Base-by-base conservation (phyloP, 2,113 vertebrate genomes). In the Chamaea fasciata region DNA sequence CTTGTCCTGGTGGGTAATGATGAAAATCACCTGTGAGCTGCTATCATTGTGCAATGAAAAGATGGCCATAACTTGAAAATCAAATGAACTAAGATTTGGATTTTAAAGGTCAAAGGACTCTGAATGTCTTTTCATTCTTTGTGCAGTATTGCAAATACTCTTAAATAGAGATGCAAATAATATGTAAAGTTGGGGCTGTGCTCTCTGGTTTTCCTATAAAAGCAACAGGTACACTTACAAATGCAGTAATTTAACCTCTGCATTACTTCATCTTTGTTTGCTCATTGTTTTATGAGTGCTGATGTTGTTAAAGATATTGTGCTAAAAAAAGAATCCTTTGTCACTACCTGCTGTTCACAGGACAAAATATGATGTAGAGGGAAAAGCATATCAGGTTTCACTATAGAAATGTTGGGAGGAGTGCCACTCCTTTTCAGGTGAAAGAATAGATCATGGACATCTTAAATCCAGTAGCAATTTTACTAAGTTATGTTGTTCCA, bases 191-290 rank as follows among this genome's bases (percentile, higher is more conserved):
- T 68, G 35, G 28, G 39, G 9, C 39, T 89, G 8, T 55, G 22
- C 33, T 84, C 90, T 63, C 80, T 87, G 52, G 5, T 60, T 94
- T 91, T 74, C 35, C 60, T 67, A 49, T 57, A 83, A 78, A 96
- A 94, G 30, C 42, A 73, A n/a, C 15, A 26, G 19, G 24, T 70
- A 50, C 15, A 37, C 24, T 37, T 41, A 74, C 4, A 82, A 70
- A 55, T 70, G 56, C 67, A 76, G 82, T 87, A 88, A 89, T 92
- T 94, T 90, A 86, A 77, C 12, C 35, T 88, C 82, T 80, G 50
- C 14, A 70, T 96, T 93, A 63, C 60, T 73, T 94, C 30, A 92
- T 56, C 75, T 77, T 5, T 94, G 67, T 95, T 94, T 92, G n/a
- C 17, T 86, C 50, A 41, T 41, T 80, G 52, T 47, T 83, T 83